Percentiles rank a stretch among this genome's conserved stretches.
Conservation (phyloP, 1,140 invertebrate genomes). For the Drosophila elegans region DNA sequence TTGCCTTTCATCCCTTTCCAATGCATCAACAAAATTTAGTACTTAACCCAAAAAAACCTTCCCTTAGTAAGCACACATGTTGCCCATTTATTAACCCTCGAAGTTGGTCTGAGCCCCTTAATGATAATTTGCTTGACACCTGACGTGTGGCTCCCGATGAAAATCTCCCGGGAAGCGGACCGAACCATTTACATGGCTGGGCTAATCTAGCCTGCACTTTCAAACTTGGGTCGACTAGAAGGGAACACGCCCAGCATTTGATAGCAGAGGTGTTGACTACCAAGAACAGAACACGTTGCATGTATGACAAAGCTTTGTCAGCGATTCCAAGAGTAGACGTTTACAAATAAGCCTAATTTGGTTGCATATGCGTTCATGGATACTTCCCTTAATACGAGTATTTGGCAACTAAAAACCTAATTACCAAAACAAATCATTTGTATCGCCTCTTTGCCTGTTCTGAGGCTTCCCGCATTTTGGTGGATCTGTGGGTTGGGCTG, state of each 20-base stretch:
- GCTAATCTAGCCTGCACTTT: slow-evolving; percentile 8
- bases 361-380: background rate
- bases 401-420: slow-evolving; percentile 78
- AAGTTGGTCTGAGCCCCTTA: slow-evolving; percentile 12
- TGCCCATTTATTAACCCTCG: slow-evolving; percentile 33
- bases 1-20: slow-evolving; percentile 45
- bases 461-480: slow-evolving; percentile 72
- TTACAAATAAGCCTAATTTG: slow-evolving; percentile 63
- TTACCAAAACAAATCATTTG: slow-evolving; percentile 69
- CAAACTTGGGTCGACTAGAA: slow-evolving; percentile 20
- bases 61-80: slow-evolving; percentile 67
- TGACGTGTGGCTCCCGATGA: slow-evolving; percentile 58
- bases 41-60: slow-evolving; percentile 51
- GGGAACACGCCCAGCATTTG: slow-evolving; percentile 39
- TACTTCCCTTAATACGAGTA: slow-evolving; percentile 22
- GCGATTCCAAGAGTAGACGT: slow-evolving; percentile 38
- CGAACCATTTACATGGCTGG: slow-evolving; percentile 23
- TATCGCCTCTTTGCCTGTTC: slow-evolving; percentile 5
- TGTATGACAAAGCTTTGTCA: slow-evolving; percentile 74
- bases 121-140: slow-evolving; percentile 68
- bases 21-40: slow-evolving; percentile 39
- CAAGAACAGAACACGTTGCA: slow-evolving; percentile 73
- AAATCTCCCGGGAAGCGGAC: slow-evolving; percentile 47
- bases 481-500: slow-evolving; percentile 54
- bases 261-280: slow-evolving; percentile 66